Evolutionary conservation across 2,888 invertebrate genomes (phyloP).

Genomic region (Aquatica leii): DNA sequence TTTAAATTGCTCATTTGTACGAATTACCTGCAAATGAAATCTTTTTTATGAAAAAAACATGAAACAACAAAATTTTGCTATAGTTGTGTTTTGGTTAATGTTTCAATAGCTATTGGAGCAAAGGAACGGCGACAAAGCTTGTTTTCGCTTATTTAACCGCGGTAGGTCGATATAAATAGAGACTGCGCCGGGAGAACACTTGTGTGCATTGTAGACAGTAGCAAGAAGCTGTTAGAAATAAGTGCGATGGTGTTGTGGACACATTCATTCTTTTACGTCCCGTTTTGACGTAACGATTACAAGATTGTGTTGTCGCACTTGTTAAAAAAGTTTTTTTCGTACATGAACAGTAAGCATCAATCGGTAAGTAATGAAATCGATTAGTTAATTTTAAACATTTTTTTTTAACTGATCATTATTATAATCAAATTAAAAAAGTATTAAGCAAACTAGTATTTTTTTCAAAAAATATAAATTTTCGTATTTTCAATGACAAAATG

Average conservation of each 20-base stretch:
- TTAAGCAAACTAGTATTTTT: too few species aligned
- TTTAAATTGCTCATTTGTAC: too few species aligned
- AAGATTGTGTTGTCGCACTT: slow-evolving; percentile 28
- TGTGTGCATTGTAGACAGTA: slow-evolving; percentile 48
- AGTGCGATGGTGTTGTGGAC: slow-evolving; percentile 38
- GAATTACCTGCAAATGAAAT: too few species aligned
- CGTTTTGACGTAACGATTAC: slow-evolving; percentile 46
- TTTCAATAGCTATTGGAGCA: slow-evolving; percentile 51
- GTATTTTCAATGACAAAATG: too few species aligned
- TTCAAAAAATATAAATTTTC: too few species aligned
- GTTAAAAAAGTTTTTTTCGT: slow-evolving; percentile 24
- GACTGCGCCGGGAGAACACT: slow-evolving; percentile 49
- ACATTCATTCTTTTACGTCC: slow-evolving; percentile 42
- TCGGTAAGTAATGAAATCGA: not conserved
- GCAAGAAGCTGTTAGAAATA: slow-evolving; percentile 46
- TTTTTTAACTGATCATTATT: too few species aligned
- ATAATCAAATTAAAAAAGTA: too few species aligned
- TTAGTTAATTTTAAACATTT: too few species aligned
- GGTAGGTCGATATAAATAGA: slow-evolving; percentile 50
- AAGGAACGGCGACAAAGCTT: slow-evolving; percentile 44
- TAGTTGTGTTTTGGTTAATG: slow-evolving; percentile 12
- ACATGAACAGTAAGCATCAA: not conserved
- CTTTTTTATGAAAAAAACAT: not conserved
- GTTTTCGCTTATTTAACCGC: slow-evolving; percentile 45
- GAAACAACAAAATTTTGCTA: slow-evolving; percentile 35